Evolutionary conservation across 2,888 invertebrate genomes (phyloP).

Genomic region (Agrilus mali): DNA sequence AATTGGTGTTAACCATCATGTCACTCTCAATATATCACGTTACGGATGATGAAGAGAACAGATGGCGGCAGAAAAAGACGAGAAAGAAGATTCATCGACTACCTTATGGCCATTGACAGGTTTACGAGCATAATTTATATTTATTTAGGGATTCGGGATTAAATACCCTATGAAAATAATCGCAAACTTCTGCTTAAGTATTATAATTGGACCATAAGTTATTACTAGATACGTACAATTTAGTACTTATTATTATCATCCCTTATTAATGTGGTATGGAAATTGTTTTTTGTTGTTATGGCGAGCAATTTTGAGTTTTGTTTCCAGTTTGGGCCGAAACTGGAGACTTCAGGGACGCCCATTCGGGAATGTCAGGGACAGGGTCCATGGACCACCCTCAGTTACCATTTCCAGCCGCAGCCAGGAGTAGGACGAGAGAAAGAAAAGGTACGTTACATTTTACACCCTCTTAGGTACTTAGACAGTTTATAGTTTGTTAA

Average conservation of each 20-base stretch:
- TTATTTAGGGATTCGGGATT: no score
- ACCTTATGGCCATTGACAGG: conserved; percentile 25
- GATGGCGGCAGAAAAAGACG: no score
- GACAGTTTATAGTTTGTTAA: no score
- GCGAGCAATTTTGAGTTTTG: conserved; percentile 25
- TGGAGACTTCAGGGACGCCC: conserved; percentile 76
- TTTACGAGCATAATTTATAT: conserved; percentile 27
- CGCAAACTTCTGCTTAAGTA: conserved; percentile 22
- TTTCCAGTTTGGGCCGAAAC: conserved; percentile 82
- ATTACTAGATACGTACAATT: no score
- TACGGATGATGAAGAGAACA: no score
- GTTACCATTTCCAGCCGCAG: conserved; percentile 47
- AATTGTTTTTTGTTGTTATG: conserved; percentile 11
- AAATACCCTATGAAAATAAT: conserved; percentile 21
- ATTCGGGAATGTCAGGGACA: conserved; percentile 48
- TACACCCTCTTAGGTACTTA: not conserved
- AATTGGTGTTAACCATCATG: no score
- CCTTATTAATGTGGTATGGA: conserved; percentile 11
- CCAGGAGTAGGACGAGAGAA: conserved; percentile 40
- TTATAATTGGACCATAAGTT: no score
- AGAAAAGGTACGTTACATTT: conserved; percentile 45
- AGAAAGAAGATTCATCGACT: conserved; percentile 23
- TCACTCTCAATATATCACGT: no score
- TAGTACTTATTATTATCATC: no score
- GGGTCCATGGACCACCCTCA: conserved; percentile 52